These are phyloP conservation scores for Hoplostethus mediterraneus DNA, from an alignment of 2,797 vertebrate species.

Conservation along the genomic window DNA sequence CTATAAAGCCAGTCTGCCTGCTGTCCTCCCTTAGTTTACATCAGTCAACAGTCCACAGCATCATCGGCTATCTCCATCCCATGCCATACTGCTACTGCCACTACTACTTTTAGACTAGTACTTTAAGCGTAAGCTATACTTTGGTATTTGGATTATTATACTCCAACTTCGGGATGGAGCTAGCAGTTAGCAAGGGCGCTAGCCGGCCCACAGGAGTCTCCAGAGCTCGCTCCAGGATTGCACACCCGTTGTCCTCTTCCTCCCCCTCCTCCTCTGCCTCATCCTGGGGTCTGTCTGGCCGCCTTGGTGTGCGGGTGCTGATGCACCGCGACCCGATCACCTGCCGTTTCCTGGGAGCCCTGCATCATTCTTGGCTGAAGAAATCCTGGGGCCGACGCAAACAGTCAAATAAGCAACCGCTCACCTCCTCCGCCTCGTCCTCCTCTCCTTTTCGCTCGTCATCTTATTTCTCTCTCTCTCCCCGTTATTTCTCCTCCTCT, in stretches of 20 bases:
- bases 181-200: constrained; percentile 26
- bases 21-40: background rate
- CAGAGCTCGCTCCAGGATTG: constrained; percentile 9
- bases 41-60: background rate
- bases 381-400: constrained; percentile 27
- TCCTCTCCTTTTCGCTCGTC: constrained; percentile 43
- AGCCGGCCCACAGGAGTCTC: constrained; percentile 4
- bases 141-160: constrained; percentile 16
- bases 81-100: no score
- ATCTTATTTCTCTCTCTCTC: constrained; percentile 46
- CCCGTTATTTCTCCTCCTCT: constrained; percentile 38
- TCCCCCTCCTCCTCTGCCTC: constrained; percentile 18
- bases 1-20: constrained; percentile 54
- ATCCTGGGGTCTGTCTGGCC: constrained; percentile 53
- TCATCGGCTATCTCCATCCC: background rate
- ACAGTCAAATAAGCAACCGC: constrained; percentile 11
- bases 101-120: background rate
- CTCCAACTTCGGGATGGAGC: constrained; percentile 55
- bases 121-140: background rate
- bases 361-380: constrained; percentile 80
- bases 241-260: constrained; percentile 21
- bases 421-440: constrained; percentile 19
- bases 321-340: constrained; percentile 88
- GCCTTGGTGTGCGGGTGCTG: constrained; percentile 62
- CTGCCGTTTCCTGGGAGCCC: constrained; percentile 83